Base-by-base conservation (phyloP, 2,888 invertebrate genomes). In the Dusona sp. region DNA sequence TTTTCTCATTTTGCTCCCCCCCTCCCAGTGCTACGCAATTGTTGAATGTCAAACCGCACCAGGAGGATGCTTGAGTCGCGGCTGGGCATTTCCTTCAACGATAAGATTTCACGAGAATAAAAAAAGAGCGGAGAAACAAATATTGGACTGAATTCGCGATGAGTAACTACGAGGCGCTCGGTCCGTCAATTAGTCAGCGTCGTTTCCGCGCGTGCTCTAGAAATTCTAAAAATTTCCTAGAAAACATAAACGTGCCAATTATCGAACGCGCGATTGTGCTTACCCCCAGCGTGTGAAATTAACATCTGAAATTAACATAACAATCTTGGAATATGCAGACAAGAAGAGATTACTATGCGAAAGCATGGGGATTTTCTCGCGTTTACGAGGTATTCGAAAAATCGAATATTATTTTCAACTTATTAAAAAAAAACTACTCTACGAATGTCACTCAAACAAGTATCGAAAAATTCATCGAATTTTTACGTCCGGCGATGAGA, bases 311-410 rank as follows among this genome's bases (percentile, higher is more conserved):
- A 22, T 33, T 51, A 25, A 38, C 38, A 64, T 7, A 25, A 68
- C 16, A 36, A 48, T 65, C 38, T 25, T 70, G 72, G 72, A 83
- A 51, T 73, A 73, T 80, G 61, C 61, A 29, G 80, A 73, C 73
- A 61, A 57, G 45, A 36, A 79, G 65, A 61, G 65, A 57, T 83
- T 79, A 79, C 48, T 79, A 83, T 83, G 83, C 79, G 54, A 67
- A 65, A 67, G 74, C 72, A 78, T 78, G 83, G 45, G 22, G 19
- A 48, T 73, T 54, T n/a, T 67, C 33, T 67, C 48, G 13, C 38
- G 11, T 67, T 42, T 11, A 45, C 65, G 78, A 83, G 83, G 83
- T 83, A 74, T 19, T 19, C 48, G 48, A 48, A 4, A 6, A 19
- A 19, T 19, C 0, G n/a, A 48, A 48, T 48, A 48, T 19, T 16